A percentile compares a stretch with the other conserved stretches of the same genome.
Evolutionary conservation across 2,797 vertebrate species (phyloP).

Genomic region (Poeciliopsis paucimaculata): DNA sequence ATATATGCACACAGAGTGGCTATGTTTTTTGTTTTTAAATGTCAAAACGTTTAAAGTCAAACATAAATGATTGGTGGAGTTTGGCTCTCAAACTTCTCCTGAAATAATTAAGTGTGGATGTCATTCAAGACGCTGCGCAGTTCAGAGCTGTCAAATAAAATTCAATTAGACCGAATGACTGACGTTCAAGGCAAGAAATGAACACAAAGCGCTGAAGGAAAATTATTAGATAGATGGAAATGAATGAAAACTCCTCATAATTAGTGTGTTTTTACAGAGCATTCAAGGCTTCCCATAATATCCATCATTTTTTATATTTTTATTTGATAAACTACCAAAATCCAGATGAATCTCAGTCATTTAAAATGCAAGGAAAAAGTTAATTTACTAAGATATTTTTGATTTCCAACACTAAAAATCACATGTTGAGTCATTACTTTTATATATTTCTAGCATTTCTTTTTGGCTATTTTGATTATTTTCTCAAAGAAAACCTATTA

Average conservation of each 20-base stretch:
- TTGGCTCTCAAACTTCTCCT: slow-evolving; percentile 22
- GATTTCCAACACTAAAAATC: neutral
- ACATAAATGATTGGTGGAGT: slow-evolving; percentile 18
- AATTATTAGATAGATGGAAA: slow-evolving; percentile 24
- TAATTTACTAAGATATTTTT: neutral
- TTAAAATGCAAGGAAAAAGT: neutral
- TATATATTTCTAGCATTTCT: neutral
- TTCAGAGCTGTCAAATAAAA: slow-evolving; percentile 53
- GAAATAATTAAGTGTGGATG: slow-evolving; percentile 55
- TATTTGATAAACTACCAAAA: slow-evolving; percentile 11
- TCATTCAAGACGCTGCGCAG: slow-evolving; percentile 54
- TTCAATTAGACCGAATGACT: slow-evolving; percentile 58
- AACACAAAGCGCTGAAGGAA: slow-evolving; percentile 17
- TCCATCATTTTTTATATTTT: neutral
- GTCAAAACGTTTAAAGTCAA: neutral
- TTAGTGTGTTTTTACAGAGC: neutral
- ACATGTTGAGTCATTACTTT: neutral
- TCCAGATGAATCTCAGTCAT: neutral
- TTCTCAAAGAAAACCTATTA: neutral
- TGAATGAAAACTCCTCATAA: slow-evolving; percentile 24
- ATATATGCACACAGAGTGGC: slow-evolving; percentile 60
- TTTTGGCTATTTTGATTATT: neutral
- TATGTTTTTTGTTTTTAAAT: slow-evolving; percentile 4
- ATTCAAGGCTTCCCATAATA: neutral
- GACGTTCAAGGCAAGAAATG: slow-evolving; percentile 47